phyloP scores from a whole-genome alignment of 1,140 invertebrate genomes.

The Philopotamus ludificatus region DNA sequence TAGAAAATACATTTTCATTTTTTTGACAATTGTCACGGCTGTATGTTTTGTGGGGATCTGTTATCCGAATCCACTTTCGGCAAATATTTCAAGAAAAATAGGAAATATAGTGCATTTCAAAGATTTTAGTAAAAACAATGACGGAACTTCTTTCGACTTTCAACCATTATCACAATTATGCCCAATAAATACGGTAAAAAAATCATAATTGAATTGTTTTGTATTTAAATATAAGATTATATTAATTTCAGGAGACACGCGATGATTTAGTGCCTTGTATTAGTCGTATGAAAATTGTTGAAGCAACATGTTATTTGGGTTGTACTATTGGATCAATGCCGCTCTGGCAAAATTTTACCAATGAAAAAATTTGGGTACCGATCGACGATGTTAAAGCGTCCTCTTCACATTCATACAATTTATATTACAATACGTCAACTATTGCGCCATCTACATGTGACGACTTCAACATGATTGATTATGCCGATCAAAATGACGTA shows the following conservation, averaged over 20 bases:
- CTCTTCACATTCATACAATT: neutral
- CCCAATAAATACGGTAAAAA: neutral
- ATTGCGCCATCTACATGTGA: neutral
- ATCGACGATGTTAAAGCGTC: neutral
- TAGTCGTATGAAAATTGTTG: neutral
- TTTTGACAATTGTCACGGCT: slow-evolving; percentile 62
- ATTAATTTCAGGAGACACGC: neutral
- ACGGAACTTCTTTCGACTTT: neutral
- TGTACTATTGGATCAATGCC: slow-evolving; percentile 18
- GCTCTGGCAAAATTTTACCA: slow-evolving; percentile 10
- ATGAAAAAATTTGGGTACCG: no score
- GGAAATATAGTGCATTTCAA: neutral
- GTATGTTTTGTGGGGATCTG: slow-evolving; percentile 64
- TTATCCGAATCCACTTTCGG: slow-evolving; percentile 59
- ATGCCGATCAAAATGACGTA: no score
- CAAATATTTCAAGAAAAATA: neutral
- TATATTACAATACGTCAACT: neutral
- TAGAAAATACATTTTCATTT: slow-evolving; percentile 70
- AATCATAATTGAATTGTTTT: neutral
- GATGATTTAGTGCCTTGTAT: neutral
- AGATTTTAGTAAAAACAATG: slow-evolving; percentile 9
- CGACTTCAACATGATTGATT: neutral
- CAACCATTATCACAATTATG: neutral
- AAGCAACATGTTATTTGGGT: slow-evolving; percentile 28
- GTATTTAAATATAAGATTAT: neutral